phyloP scores from a whole-genome alignment of 30 jellyfish, hydroid and myxozoan species.

The Sanderia malayensis region DNA sequence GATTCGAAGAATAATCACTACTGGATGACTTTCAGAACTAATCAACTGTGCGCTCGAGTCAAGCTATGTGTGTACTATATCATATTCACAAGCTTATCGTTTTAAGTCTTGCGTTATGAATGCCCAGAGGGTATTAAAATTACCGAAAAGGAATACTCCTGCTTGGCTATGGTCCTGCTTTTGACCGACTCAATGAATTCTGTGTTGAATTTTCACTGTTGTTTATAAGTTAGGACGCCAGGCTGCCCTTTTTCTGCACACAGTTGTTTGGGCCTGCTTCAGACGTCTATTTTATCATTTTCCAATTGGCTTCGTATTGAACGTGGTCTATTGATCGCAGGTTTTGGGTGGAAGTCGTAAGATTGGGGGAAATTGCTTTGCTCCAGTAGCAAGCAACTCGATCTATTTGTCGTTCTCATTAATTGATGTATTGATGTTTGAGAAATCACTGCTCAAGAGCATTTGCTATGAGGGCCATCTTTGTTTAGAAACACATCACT shows the following conservation, averaged over 20 bases:
- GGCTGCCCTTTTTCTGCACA: constrained; percentile 22
- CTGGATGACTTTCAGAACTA: neutral
- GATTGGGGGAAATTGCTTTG: too few species aligned
- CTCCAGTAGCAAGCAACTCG: too few species aligned
- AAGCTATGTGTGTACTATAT: constrained; percentile 19
- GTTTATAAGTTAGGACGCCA: constrained; percentile 8
- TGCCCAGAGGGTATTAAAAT: constrained; percentile 35
- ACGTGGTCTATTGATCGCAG: too few species aligned
- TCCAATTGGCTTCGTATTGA: neutral
- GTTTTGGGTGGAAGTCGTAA: too few species aligned
- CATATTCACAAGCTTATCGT: constrained; percentile 39
- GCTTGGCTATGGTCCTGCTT: constrained; percentile 13
- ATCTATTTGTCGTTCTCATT: too few species aligned
- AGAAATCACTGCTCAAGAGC: too few species aligned
- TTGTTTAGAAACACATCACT: too few species aligned
- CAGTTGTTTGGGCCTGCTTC: constrained; percentile 9
- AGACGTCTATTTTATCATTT: neutral
- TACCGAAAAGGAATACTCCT: constrained; percentile 46
- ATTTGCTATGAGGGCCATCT: too few species aligned
- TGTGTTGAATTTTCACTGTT: constrained; percentile 6
- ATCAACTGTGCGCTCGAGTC: constrained; percentile 29
- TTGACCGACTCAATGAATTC: constrained; percentile 1
- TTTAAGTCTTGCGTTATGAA: constrained; percentile 37
- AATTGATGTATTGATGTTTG: too few species aligned
- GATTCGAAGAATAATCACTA: too few species aligned